Evolutionary conservation across 2,888 invertebrate genomes (phyloP), one percentile per base, ranked within the genome.

Genomic region (Chymomyza amoena): DNA sequence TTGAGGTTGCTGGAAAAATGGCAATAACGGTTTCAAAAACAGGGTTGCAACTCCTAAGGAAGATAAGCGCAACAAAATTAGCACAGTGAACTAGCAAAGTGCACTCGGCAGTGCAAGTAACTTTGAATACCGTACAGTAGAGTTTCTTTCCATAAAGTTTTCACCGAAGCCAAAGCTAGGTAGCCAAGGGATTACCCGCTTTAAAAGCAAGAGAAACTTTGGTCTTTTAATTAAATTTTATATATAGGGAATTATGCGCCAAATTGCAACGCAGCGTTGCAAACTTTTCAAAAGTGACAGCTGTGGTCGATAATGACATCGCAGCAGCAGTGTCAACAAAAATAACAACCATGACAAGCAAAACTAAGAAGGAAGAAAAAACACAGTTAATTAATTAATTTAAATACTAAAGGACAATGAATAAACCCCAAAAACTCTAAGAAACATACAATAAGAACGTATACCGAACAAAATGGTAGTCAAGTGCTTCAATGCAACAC

Each of bases 161-260:
- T 64, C 20, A 69, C 73, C 76, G 80, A 82, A 83, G 80, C 79
- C 69, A 73, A 74, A 74, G 65, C 77, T 81, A 84, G 80, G 84
- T 84, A 84, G 84, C 80, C 76, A 66, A 77, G 69, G 68, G 71
- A 69, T 62, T 63, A 62, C 57, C 65, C 57, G 65, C 72, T 64
- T 59, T 39, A 13, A 83, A 84, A 83, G 82, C 84, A 84, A 82
- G 82, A 84, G 82, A 82, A 83, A 83, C 78, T 83, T 83, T 84
- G 79, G 82, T 79, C 79, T 83, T 84, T 83, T 83, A 83, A 83
- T 83, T 83, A 83, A 83, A 83, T 83, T 83, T 83, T 83, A 82
- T 82, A 79, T 72, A 80, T 76, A 73, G 79, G 76, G 69, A 74
- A 74, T 73, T 69, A 74, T 73, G 73, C 72, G 66, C 75, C 59